Evolutionary conservation across 2,797 vertebrate genomes (phyloP), one percentile per base, ranked within the genome.

Genomic region (Sebastes vulpes): DNA sequence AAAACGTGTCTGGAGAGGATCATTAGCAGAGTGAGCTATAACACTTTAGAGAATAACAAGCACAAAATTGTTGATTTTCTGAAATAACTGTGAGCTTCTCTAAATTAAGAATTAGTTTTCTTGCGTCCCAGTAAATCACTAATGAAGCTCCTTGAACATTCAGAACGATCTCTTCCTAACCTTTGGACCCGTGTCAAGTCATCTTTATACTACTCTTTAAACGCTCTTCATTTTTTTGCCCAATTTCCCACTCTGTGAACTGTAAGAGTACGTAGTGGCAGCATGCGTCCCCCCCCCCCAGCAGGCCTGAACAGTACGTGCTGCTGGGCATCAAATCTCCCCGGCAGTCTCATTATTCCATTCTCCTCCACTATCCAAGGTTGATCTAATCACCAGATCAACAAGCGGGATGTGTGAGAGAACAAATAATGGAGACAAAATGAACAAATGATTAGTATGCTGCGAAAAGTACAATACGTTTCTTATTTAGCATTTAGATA

Each of bases 401-500:
- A 98, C 97, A 98, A 97, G 96, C 94, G 93, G 95, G 96, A 95
- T 96, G 97, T 97, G 96, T 93, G 94, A 96, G 96, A 96, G 96
- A 97, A 97, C 97, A 97, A 98, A 98, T 98, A 98, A 97, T 95
- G 95, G 97, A 97, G 97, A 97, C 97, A 96, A 97, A 97, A 97
- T 97, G 97, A 97, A 98, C 97, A 97, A 97, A 97, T 98, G 98
- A 99, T 99, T 98, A 98, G 97, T 97, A 99, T 98, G 97, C 97
- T 96, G 96, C 96, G 97, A 99, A 98, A 98, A 99, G 97, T 98
- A 98, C 98, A 99, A 99, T 98, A 97, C 97, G 97, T 97, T 98
- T 98, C 98, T 99, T 99, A 99, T 98, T 99, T 99, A 99, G 98
- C 98, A 99, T 99, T 99, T 99, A 99, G 98, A 99, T 99, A 99